Base-by-base conservation (phyloP, 92 coral and sea anemone genomes). In the Phenganax stokvisi region DNA sequence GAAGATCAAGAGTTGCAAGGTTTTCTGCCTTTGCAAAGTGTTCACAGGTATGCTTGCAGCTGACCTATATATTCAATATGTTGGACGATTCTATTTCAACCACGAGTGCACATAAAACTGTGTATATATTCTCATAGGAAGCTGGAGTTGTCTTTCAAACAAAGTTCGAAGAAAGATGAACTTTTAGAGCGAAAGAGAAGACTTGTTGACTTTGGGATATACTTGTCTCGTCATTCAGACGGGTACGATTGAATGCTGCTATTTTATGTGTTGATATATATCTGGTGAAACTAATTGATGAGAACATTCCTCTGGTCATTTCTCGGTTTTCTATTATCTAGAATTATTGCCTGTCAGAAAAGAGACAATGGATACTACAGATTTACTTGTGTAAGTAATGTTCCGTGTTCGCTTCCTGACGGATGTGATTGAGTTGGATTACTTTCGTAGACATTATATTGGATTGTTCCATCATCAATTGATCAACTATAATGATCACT, bases 1-100 rank as follows among this genome's bases (percentile, higher is more conserved):
- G 98, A 93, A 86, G 98, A 93, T 88, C 90, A 97, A 92, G 98
- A 93, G 31, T 88, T 93, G 56, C 97, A 93, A 67, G 81, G 94
- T 53, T 93, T 93, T 73, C 85, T 93, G 11, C 98, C 98, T n/a
- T 76, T 93, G 59, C 81, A 87, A 78, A 75, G 89, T 51, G 86
- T 81, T 51, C 98, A 93, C 72, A 93, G 92, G 97, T 93, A 84
- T 7, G 91, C 79, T 57, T 12, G 3, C 44, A 20, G 7, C 54
- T n/a, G 9, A 30, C 10, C 54, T 37, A 29, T 27, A 10, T 16
- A 15, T 54, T 13, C 7, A 16, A 15, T 81, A 56, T 54, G 9
- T 52, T 61, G 11, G 63, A 5, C 29, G 7, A 15, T 44, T 79
- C 1, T 79, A 16, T 13, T 79, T 29, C n/a, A 61, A 12, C 9